Conservation (phyloP, 37 sponge, comb jelly and placozoan genomes). For the Axinella damicornis region DNA sequence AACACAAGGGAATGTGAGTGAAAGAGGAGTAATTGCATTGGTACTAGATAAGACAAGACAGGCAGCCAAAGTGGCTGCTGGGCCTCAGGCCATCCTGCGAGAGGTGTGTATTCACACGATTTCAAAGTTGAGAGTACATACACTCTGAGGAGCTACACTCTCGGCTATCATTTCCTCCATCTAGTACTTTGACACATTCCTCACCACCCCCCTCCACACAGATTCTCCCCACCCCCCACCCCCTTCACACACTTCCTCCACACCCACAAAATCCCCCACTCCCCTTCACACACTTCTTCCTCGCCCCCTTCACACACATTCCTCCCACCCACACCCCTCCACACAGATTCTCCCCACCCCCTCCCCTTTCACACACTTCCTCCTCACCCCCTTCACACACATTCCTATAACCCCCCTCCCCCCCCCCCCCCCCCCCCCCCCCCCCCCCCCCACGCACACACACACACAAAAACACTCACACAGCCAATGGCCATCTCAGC, state of each 20-base stretch:
- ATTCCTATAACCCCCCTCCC: neutral
- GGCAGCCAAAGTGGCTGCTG: neutral
- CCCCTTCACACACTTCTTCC: neutral
- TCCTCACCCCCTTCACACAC: neutral
- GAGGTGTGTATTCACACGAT: no score
- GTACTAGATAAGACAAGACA: neutral
- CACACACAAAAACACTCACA: neutral
- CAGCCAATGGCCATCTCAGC: no score
- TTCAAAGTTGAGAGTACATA: no score
- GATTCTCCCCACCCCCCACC: neutral
- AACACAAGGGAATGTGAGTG: no score
- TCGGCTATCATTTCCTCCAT: no score
- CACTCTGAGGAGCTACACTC: no score
- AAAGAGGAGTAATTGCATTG: constrained; percentile 1
- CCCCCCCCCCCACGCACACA: neutral
- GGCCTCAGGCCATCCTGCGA: no score
- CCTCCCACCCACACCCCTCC: neutral
- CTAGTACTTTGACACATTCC: no score
- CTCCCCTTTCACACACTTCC: constrained; percentile 2
- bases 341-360: neutral
- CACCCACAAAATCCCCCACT: neutral
- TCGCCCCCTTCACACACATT: neutral
- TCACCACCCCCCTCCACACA: neutral
- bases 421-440: constrained; percentile 3
- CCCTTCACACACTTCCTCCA: neutral